These are phyloP conservation scores for Promerops cafer DNA, from an alignment of 2,113 vertebrate genomes.

Conservation along the genomic window DNA sequence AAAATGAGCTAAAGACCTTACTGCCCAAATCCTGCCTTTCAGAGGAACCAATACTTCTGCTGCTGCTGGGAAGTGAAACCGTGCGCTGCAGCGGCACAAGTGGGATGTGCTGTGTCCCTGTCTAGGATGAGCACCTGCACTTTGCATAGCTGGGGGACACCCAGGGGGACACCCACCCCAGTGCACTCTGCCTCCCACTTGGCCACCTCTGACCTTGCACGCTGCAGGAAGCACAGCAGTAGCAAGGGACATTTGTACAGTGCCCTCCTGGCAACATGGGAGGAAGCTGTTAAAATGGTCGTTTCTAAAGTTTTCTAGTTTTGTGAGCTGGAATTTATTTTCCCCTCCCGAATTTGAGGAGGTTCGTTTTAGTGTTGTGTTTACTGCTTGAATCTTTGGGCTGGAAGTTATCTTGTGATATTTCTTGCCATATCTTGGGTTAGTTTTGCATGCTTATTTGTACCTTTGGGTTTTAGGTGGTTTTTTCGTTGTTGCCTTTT, in stretches of 20 bases:
- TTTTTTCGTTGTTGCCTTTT: not conserved
- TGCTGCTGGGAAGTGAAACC: not conserved
- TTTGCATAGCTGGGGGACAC: accelerated
- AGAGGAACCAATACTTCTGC: not conserved
- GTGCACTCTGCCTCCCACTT: accelerated
- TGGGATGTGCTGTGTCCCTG: not conserved
- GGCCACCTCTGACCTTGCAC: not conserved
- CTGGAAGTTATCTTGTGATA: not conserved
- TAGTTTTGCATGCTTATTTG: not conserved
- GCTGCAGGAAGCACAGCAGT: not conserved
- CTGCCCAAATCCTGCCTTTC: not conserved
- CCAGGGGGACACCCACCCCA: too few relatives aligned
- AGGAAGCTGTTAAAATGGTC: not conserved
- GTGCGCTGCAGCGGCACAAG: accelerated
- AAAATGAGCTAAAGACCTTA: not conserved
- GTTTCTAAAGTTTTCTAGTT: not conserved
- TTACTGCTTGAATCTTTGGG: not conserved
- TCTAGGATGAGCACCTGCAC: not conserved
- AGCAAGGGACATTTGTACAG: too few relatives aligned
- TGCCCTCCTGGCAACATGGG: accelerated
- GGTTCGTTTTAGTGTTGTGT: not conserved
- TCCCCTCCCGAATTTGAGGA: not conserved
- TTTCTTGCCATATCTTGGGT: not conserved
- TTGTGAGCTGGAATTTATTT: not conserved
- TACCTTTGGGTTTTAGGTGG: not conserved